Evolutionary conservation across 2,888 invertebrate genomes (phyloP), one percentile per base, ranked within the genome.

Genomic region (Hybos culiciformis): DNA sequence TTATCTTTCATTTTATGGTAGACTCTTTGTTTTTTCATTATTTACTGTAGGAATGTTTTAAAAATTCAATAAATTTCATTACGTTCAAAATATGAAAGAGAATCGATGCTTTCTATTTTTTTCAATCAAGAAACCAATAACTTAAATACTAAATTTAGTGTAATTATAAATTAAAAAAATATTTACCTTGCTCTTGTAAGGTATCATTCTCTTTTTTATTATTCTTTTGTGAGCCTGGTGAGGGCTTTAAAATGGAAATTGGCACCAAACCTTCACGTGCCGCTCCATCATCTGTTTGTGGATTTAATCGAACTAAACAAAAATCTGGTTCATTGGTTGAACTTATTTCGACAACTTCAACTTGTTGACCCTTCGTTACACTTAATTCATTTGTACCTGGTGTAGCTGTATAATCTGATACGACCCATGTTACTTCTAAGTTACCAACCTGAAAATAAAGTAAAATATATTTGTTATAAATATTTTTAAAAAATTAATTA

Each of bases 361-460:
- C 92, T 68, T 92, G 92, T 68, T 92, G 92, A 19, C 93, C 93
- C 63, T 90, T 88, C 49, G 73, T 73, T 36, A 94, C 90, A 42
- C 79, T 79, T 54, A 93, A 67, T 66, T 93, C 92, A 43, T 81
- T 80, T 37, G 80, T 71, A 51, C 80, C 79, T 11, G 77, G 70
- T 15, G 81, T 72, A n/a, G 84, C 80, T 20, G 71, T 70, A 64
- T 84, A 86, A 63, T 93, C 92, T 50, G 83, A 83, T 44, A 90
- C 78, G 55, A 91, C 87, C 88, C 88, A 88, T 46, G 87, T 87
- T 77, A 87, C 83, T 65, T 91, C 90, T 49, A 81, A 76, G 44
- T 80, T 83, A 55, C 83, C 80, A 44, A 77, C 71, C 83, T 85
- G 70, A 23, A 68, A 71, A 51, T 51, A 54, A 52, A 49, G 49